A percentile compares a stretch with the other conserved stretches of the same genome.
Conservation (phyloP, 2,888 invertebrate genomes). For the Clistopyga incitator region DNA sequence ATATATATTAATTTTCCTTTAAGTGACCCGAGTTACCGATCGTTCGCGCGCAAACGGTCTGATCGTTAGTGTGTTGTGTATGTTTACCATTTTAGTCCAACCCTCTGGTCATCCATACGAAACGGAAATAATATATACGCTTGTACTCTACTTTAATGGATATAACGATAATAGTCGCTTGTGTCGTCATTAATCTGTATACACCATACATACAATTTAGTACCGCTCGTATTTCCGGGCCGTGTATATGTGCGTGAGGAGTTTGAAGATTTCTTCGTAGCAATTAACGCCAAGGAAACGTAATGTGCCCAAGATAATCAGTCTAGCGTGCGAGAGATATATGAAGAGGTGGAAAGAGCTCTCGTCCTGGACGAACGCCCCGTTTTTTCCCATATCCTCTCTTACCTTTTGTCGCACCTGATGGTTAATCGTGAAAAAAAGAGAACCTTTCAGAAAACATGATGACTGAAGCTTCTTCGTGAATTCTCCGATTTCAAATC, state of each 20-base stretch:
- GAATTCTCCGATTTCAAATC: not conserved
- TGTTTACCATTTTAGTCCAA: not conserved
- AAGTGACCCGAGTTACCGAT: not conserved
- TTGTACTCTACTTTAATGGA: conserved; percentile 37
- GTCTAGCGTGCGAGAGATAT: conserved; percentile 67
- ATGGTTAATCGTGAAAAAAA: conserved; percentile 21
- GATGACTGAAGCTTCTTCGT: not conserved
- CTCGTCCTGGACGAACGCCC: conserved; percentile 5
- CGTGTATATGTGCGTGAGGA: conserved; percentile 39
- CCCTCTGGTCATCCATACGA: conserved; percentile 56
- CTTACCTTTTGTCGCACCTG: conserved; percentile 14
- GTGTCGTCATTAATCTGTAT: not conserved
- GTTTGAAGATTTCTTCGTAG: conserved; percentile 71
- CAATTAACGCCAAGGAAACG: conserved; percentile 71
- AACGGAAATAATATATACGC: conserved; percentile 19
- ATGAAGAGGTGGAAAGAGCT: conserved; percentile 41
- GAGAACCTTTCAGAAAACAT: conserved; percentile 10
- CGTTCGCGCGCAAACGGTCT: not conserved
- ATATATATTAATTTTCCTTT: not conserved
- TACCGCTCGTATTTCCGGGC: conserved; percentile 51
- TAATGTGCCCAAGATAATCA: conserved; percentile 70
- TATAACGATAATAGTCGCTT: conserved; percentile 49
- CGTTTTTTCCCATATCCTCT: conserved; percentile 45
- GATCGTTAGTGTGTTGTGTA: not conserved
- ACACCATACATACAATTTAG: conserved; percentile 1